Percentiles rank a stretch among this genome's conserved stretches.
phyloP scores from a whole-genome alignment of 2,113 vertebrate genomes.

The Daubentonia madagascariensis region DNA sequence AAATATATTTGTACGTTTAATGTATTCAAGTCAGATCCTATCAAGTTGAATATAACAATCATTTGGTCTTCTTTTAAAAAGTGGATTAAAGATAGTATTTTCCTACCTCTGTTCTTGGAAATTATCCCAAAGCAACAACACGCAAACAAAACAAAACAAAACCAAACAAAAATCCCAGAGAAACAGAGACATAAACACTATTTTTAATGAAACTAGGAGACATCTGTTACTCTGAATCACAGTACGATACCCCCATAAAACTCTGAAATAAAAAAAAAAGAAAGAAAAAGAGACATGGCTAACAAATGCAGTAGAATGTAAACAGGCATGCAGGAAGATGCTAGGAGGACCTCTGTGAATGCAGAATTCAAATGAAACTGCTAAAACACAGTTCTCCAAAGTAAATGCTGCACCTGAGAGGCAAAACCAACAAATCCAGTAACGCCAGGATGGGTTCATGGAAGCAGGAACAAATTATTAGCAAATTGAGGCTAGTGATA shows the following conservation, averaged over 20 bases:
- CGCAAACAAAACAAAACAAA: neutral
- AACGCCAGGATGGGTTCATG: neutral
- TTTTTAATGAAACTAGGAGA: neutral
- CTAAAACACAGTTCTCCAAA: neutral
- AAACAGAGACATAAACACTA: neutral
- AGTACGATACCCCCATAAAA: too few relatives aligned
- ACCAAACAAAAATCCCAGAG: too few relatives aligned
- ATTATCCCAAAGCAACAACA: neutral
- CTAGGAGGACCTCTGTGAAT: neutral
- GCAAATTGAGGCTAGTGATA: neutral
- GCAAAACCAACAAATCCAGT: neutral
- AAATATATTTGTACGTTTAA: neutral
- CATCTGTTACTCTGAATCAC: neutral
- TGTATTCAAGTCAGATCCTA: neutral
- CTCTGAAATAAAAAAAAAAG: too few relatives aligned
- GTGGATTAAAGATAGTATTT: neutral
- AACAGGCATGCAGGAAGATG: neutral
- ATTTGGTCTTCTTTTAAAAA: neutral
- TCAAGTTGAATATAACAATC: neutral
- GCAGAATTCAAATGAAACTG: neutral
- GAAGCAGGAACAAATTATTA: neutral
- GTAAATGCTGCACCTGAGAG: neutral
- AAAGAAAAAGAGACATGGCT: neutral
- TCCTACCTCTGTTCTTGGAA: neutral
- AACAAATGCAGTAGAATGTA: neutral